Percentiles rank a stretch among this genome's conserved stretches.
phyloP scores from a whole-genome alignment of 2,888 invertebrate species.

The Chydorus sphaericus region DNA sequence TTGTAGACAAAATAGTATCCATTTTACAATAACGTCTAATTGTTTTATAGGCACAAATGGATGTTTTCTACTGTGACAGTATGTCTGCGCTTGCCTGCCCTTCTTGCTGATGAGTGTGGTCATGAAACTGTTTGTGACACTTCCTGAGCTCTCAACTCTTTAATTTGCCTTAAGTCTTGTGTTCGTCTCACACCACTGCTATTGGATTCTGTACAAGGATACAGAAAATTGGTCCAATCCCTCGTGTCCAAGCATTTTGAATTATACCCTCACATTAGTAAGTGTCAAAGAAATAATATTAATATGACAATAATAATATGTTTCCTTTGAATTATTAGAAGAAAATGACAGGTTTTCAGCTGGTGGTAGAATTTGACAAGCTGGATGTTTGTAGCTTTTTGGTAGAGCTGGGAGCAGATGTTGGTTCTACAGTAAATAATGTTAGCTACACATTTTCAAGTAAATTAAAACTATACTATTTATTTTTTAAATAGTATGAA shows the following conservation, averaged over 20 bases:
- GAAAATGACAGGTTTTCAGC: conserved; percentile 92
- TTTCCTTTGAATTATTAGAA: conserved; percentile 34
- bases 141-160: conserved; percentile 85
- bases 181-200: conserved; percentile 94
- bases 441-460: too few relatives aligned
- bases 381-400: conserved; percentile 85
- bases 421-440: conserved; percentile 91
- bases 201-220: conserved; percentile 92
- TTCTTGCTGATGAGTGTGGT: conserved; percentile 35
- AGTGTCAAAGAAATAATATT: conserved; percentile 10
- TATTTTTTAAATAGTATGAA: too few relatives aligned
- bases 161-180: conserved; percentile 95
- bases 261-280: conserved; percentile 81
- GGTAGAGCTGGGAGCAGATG: conserved; percentile 82
- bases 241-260: conserved; percentile 89
- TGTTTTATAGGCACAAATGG: conserved; percentile 72
- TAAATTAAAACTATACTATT: too few relatives aligned
- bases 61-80: conserved; percentile 94
- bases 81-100: conserved; percentile 67
- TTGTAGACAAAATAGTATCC: neutral
- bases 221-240: conserved; percentile 72
- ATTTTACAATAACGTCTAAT: neutral
- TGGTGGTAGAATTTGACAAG: conserved; percentile 92
- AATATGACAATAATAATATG: neutral
- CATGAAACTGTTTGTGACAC: conserved; percentile 52